These are phyloP conservation scores for Scolopax bukidnonensis DNA, from an alignment of 2,797 vertebrate genomes.

Conservation along the genomic window DNA sequence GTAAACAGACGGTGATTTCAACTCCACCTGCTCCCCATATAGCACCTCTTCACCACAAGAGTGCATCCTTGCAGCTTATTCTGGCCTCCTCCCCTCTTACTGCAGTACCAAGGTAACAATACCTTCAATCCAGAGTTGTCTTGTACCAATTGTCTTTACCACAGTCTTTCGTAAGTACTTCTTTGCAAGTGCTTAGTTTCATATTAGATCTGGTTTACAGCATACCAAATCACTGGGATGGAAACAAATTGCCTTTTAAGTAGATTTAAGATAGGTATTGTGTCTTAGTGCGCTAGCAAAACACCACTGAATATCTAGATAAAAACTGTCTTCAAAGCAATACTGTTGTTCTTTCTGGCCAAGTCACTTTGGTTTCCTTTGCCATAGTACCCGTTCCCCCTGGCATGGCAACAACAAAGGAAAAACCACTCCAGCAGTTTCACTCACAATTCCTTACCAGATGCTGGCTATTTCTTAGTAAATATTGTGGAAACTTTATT, in stretches of 20 bases:
- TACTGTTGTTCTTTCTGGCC: not conserved
- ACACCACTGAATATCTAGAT: not conserved
- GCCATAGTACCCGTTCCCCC: not conserved
- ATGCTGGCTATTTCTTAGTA: not conserved
- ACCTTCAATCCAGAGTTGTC: not conserved
- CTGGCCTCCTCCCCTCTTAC: not conserved
- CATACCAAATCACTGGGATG: not conserved
- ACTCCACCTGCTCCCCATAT: not conserved
- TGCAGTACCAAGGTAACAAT: not conserved
- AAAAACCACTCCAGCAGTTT: not conserved
- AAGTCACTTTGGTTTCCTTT: not conserved
- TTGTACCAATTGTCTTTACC: not conserved
- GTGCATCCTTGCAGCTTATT: slow-evolving; percentile 30
- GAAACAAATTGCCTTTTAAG: not conserved
- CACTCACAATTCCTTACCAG: not conserved
- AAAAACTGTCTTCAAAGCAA: not conserved
- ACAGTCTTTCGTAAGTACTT: not conserved
- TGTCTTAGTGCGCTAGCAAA: not conserved
- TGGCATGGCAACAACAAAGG: not conserved
- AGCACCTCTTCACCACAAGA: slow-evolving; percentile 27
- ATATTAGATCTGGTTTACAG: not conserved
- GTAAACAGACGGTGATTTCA: not conserved
- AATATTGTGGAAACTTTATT: not conserved
- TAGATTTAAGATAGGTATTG: not conserved
- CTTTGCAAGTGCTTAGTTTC: not conserved